Base-by-base conservation (phyloP, 2,888 invertebrate species). In the Chalcosyrphus nemorum region DNA sequence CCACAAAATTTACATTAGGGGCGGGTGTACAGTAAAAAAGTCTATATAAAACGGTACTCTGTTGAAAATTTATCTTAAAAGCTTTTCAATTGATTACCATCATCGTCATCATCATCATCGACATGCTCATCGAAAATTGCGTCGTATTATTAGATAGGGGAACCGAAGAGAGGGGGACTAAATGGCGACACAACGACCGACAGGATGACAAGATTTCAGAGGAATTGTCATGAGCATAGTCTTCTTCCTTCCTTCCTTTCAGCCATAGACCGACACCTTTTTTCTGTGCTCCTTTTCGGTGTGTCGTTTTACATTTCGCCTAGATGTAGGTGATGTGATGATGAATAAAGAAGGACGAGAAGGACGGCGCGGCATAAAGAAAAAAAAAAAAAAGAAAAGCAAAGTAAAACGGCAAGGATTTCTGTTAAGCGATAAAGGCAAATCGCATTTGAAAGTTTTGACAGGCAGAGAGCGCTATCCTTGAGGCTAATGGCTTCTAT, bases 71-170 rank as follows among this genome's bases (percentile, higher is more conserved):
- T 71, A 63, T 66, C 72, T 71, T 66, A 72, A 82, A 72, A 77
- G 77, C 77, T 72, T 72, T 82, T 76, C 81, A 77, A 77, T 82
- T 82, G 76, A 77, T 72, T 77, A 56, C 43, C 75, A 77, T 65
- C 77, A 59, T 76, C 71, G 76, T 54, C 29, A 19, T 63, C 75
- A 19, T 63, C 75, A 17, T 70, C 78, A 57, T 80, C 72, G 52
- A 76, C 57, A 65, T 66, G 76, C 47, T 77, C 71, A 54, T 71
- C 29, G 57, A 43, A 75, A 76, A 70, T 65, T 70, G 63, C 63
- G 35, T 5, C 47, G 54, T 56, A 45, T 63, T 81, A 32, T 70
- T 35, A 59, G 45, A 70, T 19, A 24, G 4, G 38, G 24, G 6
- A 63, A 19, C 11, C 19, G 7, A 29, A 19, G n/a, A 45, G 21